These are phyloP conservation scores for Plagiodera versicolora DNA, from an alignment of 2,888 invertebrate genomes.

Conservation along the genomic window DNA sequence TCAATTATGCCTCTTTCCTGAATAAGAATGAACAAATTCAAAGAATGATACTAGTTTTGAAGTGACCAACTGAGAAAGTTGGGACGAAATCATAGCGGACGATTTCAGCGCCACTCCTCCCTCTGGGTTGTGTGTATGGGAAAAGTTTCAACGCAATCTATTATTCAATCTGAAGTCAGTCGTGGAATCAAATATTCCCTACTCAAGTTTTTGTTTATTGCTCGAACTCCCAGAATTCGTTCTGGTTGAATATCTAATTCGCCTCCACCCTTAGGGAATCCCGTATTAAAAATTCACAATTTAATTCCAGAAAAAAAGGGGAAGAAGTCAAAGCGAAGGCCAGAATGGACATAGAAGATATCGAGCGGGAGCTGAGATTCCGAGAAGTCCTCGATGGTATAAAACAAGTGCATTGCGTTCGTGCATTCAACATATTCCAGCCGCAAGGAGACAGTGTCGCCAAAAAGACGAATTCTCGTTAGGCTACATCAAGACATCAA, in stretches of 20 bases:
- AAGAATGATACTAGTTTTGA: too few species aligned
- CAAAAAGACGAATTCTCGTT: neutral
- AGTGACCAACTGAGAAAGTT: too few species aligned
- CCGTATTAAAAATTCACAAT: constrained; percentile 31
- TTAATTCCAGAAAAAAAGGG: constrained; percentile 29
- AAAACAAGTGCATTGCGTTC: constrained; percentile 16
- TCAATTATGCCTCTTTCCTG: too few species aligned
- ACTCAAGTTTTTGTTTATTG: constrained; percentile 17
- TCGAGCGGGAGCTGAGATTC: constrained; percentile 28
- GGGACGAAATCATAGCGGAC: too few species aligned
- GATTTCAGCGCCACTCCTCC: too few species aligned
- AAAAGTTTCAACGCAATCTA: too few species aligned
- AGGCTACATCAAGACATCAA: neutral
- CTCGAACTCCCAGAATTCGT: constrained; percentile 14
- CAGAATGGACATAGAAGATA: constrained; percentile 26
- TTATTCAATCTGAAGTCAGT: neutral
- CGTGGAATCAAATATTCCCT: constrained; percentile 14
- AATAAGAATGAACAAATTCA: too few species aligned
- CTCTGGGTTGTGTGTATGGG: too few species aligned
- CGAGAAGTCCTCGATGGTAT: constrained; percentile 26
- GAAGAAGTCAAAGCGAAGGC: constrained; percentile 26
- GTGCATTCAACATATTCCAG: neutral
- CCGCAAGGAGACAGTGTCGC: neutral
- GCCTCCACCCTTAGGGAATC: constrained; percentile 13
- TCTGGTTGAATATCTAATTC: constrained; percentile 20